Percentiles rank a stretch among this genome's conserved stretches.
phyloP scores from a whole-genome alignment of 2,113 vertebrate species.

The Zosterops lateralis region DNA sequence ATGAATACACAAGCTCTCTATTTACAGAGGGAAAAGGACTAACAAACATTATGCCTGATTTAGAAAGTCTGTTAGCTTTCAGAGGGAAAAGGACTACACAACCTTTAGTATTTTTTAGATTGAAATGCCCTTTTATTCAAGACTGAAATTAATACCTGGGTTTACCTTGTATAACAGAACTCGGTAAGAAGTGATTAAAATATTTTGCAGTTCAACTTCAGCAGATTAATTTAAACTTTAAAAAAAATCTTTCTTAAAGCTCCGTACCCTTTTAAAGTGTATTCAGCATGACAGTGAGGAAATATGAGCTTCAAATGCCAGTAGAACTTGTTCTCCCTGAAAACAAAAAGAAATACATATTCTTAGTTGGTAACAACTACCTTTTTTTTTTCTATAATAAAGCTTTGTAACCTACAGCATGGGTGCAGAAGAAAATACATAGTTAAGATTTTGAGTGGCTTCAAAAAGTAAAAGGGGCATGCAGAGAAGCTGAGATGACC shows the following conservation, averaged over 20 bases:
- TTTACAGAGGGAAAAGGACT: not conserved
- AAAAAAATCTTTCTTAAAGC: not conserved
- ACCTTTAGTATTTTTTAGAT: not conserved
- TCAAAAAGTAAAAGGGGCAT: not conserved
- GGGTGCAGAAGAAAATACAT: not conserved
- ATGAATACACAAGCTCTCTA: not conserved
- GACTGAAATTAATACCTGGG: not conserved
- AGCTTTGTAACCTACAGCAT: not conserved
- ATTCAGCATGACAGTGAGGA: slow-evolving; percentile 86
- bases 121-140: not conserved
- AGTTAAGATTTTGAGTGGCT: not conserved
- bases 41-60: not conserved
- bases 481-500: not conserved
- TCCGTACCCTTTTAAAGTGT: slow-evolving; percentile 84
- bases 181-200: not conserved
- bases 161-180: not conserved
- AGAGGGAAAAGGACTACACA: not conserved
- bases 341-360: slow-evolving; percentile 26
- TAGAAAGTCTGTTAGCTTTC: not conserved
- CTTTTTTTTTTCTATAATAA: not conserved
- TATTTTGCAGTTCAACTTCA: not conserved
- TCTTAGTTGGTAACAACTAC: not conserved
- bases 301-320: slow-evolving; percentile 94
- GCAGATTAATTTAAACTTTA: not conserved
- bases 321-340: slow-evolving; percentile 85